Evolutionary conservation across 2,888 invertebrate genomes (phyloP).

Genomic region (Dasysyrphus tricinctus): DNA sequence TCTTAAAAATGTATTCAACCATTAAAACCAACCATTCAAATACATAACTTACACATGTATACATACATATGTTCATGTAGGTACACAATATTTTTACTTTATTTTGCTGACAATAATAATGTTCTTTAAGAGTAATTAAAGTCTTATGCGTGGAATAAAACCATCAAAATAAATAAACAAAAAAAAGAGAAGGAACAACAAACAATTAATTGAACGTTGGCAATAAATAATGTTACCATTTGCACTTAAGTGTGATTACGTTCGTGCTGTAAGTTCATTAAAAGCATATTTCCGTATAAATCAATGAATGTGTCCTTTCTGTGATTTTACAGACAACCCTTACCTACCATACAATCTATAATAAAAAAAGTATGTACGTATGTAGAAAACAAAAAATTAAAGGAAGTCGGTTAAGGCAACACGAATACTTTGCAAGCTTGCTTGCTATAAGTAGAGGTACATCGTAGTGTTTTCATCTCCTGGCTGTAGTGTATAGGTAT

Average conservation of each 20-base stretch:
- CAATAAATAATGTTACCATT: constrained; percentile 68
- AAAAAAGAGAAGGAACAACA: constrained; percentile 18
- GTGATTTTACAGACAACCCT: constrained; percentile 46
- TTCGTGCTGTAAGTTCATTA: constrained; percentile 72
- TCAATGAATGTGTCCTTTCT: constrained; percentile 66
- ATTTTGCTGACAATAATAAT: constrained; percentile 30
- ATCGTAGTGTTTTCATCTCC: constrained; percentile 1
- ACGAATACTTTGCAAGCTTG: constrained; percentile 6
- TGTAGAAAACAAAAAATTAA: constrained; percentile 1
- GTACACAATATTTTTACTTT: not conserved
- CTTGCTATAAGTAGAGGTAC: not conserved
- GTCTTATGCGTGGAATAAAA: constrained; percentile 32
- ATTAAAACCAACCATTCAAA: no score
- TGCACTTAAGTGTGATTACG: constrained; percentile 58
- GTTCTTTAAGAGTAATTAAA: constrained; percentile 18
- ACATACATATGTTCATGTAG: no score
- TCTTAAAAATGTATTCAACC: no score
- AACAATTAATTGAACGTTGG: constrained; percentile 60
- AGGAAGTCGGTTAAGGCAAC: constrained; percentile 17
- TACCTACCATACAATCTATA: constrained; percentile 5
- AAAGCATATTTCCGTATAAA: constrained; percentile 72
- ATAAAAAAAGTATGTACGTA: not conserved
- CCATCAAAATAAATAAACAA: constrained; percentile 44
- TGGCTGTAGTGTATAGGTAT: not conserved
- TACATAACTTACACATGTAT: no score